Evolutionary conservation across 2,113 vertebrate genomes (phyloP).

Genomic region (Mustela nigripes): DNA sequence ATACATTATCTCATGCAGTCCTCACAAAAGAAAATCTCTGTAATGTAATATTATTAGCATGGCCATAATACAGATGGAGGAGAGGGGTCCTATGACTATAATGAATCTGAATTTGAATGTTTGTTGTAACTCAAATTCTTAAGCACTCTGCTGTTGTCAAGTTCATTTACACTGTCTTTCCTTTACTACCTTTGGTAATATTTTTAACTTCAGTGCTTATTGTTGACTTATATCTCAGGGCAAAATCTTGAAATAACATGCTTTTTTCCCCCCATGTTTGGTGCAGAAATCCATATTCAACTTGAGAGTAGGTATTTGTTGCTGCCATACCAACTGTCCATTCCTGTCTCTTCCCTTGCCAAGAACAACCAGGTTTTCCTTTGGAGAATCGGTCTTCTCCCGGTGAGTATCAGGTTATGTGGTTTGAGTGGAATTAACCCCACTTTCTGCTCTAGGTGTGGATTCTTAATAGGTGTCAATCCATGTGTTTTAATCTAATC

Average conservation of each 20-base stretch:
- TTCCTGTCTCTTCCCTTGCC: neutral
- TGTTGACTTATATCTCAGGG: neutral
- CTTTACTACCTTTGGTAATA: neutral
- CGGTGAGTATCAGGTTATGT: neutral
- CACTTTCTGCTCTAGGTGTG: neutral
- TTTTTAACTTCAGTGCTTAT: neutral
- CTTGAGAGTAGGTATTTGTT: neutral
- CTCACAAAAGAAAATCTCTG: neutral
- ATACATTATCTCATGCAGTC: neutral
- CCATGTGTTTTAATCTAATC: neutral
- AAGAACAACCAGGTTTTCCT: neutral
- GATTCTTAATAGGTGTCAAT: neutral
- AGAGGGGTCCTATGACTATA: neutral
- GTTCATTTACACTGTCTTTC: neutral
- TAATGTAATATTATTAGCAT: neutral
- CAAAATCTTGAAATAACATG: neutral
- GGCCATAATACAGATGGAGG: neutral
- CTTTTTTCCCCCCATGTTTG: neutral
- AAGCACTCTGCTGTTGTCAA: neutral
- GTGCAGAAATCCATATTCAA: neutral
- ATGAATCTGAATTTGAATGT: neutral
- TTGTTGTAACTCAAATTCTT: neutral
- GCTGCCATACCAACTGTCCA: neutral
- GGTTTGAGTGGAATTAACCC: neutral
- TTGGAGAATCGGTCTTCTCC: neutral